These are phyloP conservation scores for Cerceris ruficornis DNA, from an alignment of 2,888 invertebrate species.

Conservation along the genomic window DNA sequence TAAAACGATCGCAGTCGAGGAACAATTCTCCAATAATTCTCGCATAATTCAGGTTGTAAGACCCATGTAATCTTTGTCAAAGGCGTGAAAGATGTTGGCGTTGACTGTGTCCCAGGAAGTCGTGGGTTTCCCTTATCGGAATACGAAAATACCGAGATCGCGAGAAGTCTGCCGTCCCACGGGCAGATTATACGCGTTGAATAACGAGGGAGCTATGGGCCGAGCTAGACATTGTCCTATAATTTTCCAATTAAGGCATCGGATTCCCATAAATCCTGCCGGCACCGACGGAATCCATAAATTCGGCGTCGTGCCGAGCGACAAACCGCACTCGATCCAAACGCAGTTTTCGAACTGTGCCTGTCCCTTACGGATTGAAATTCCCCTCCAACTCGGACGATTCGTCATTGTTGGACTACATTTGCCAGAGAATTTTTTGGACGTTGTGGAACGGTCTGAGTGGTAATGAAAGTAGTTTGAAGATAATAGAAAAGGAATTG, in stretches of 20 bases:
- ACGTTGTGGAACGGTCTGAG: neutral
- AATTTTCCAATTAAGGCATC: slow-evolving; percentile 76
- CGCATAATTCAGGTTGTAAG: neutral
- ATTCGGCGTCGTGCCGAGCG: slow-evolving; percentile 60
- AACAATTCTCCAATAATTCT: neutral
- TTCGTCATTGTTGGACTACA: too few relatives aligned
- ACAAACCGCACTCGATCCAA: slow-evolving; percentile 52
- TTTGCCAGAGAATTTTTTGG: neutral
- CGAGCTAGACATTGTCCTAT: slow-evolving; percentile 71
- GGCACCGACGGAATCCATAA: slow-evolving; percentile 68
- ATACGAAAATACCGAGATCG: slow-evolving; percentile 45
- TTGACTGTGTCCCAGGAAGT: neutral
- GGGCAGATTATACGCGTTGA: slow-evolving; percentile 58
- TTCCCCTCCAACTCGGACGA: neutral
- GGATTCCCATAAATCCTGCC: slow-evolving; percentile 71
- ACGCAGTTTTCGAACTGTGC: slow-evolving; percentile 49
- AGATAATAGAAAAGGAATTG: neutral
- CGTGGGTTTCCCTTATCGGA: slow-evolving; percentile 7
- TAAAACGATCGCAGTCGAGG: neutral
- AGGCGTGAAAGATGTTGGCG: neutral
- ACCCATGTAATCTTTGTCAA: neutral
- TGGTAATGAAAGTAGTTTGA: too few relatives aligned
- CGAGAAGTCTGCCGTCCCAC: slow-evolving; percentile 28
- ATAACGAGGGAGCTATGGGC: slow-evolving; percentile 53
- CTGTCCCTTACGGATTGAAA: slow-evolving; percentile 45